Base-by-base conservation (phyloP, 1,140 invertebrate species). In the Meloidogyne exigua region DNA sequence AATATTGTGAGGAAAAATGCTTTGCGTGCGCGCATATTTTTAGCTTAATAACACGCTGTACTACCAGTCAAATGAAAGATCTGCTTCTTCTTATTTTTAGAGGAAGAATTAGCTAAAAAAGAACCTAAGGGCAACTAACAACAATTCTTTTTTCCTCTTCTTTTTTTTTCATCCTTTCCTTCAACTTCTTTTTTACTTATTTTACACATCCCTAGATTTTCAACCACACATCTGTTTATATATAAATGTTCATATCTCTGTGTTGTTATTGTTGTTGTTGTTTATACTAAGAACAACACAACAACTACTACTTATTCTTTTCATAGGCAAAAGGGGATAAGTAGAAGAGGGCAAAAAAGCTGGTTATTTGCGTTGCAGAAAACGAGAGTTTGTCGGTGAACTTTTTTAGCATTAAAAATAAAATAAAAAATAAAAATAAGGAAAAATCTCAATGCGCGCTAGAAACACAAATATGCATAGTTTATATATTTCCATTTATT, bases 61-160 rank as follows among this genome's bases (percentile, higher is more conserved):
- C 9, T 42, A 49, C 44, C 49, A 12, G n/a, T n/a, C 18, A 57
- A n/a, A 57, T 57, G 49, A n/a, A 57, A 57, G 21, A 57, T 57
- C 49, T 57, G 49, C n/a, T 57, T n/a, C 7, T n/a, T 57, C 36
- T 57, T n/a, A 1, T n/a, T 4, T n/a, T 57, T n/a, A n/a, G 18
- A 57, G 49, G 49, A 57, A 57, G 49, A 57, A 57, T 57, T 57
- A 57, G 18, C 7, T 57, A n/a, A 57, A 57, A 57, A 49, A 57
- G 49, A 57, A 57, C 49, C 49, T 57, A 57, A 57, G 49, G 49
- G 49, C 49, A 57, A 57, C 49, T 57, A 57, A 57, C 49, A 57
- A 57, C 49, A 57, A 57, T 57, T 57, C n/a, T 57, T n/a, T n/a
- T 3, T n/a, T n/a, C 15, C 15, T 18, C 44, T 2, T 49, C 15